phyloP scores from a whole-genome alignment of 2,797 vertebrate genomes.

The Enteromius afrohamiltoni region DNA sequence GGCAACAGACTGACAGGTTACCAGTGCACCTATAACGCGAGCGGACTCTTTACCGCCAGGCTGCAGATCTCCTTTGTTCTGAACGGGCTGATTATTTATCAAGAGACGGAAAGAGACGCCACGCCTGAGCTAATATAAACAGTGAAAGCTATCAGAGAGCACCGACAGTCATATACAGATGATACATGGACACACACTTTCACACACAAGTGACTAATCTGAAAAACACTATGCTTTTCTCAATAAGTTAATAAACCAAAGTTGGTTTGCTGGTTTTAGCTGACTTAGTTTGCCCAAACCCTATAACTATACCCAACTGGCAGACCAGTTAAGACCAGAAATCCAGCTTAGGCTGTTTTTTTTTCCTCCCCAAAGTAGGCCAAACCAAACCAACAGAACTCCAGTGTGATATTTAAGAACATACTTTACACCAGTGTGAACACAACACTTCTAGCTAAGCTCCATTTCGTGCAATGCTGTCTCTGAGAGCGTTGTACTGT shows the following conservation, averaged over 20 bases:
- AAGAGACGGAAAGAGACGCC: conserved; percentile 34
- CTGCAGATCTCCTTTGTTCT: conserved; percentile 44
- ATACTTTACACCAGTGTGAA: conserved; percentile 16
- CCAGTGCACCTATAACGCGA: conserved; percentile 15
- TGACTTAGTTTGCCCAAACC: not conserved
- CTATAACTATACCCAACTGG: not conserved
- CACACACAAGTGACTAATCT: conserved; percentile 41
- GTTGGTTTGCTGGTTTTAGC: not conserved
- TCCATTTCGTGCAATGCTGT: not conserved
- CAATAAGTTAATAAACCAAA: not conserved
- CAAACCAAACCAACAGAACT: not conserved
- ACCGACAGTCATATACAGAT: not conserved
- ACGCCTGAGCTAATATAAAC: not conserved
- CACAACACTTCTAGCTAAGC: not conserved
- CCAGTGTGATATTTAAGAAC: not conserved
- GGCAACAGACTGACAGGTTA: conserved; percentile 59
- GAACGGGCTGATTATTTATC: conserved; percentile 48
- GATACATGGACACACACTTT: not conserved
- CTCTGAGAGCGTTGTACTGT: not conserved
- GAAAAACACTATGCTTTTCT: not conserved
- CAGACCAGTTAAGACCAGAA: not conserved
- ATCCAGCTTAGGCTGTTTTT: not conserved
- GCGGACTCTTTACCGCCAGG: conserved; percentile 45
- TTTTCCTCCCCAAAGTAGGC: not conserved
- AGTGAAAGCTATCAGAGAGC: conserved; percentile 22